Evolutionary conservation across 2,797 vertebrate species (phyloP).

Genomic region (Varecia variegata): DNA sequence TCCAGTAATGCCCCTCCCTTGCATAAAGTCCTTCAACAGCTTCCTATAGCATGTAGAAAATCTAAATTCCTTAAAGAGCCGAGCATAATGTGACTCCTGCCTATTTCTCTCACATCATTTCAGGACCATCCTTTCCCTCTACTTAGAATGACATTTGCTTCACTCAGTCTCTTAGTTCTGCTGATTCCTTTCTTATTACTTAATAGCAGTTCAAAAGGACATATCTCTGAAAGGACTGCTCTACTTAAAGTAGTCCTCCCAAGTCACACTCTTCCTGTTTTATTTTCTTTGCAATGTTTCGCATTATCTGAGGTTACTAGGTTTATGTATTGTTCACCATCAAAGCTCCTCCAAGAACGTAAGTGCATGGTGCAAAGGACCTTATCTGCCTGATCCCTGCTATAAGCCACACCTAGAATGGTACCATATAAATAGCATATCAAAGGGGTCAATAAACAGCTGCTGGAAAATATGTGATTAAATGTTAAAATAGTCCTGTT

Average conservation of each 20-base stretch:
- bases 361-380: background rate
- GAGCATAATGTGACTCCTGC: background rate
- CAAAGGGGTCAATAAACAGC: background rate
- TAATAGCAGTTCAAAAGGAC: background rate
- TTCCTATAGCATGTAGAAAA: background rate
- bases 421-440: background rate
- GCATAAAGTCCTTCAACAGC: background rate
- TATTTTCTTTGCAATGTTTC: background rate
- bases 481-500: background rate
- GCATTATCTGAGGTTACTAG: background rate
- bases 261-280: background rate
- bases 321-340: background rate
- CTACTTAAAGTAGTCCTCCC: background rate
- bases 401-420: background rate
- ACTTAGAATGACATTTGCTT: background rate
- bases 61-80: background rate
- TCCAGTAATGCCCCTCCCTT: background rate
- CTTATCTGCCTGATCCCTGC: background rate
- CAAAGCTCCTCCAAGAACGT: background rate
- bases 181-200: background rate
- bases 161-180: background rate
- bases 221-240: background rate
- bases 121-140: background rate
- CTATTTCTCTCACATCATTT: background rate
- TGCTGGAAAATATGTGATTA: background rate